Conservation (phyloP, 2,797 vertebrate genomes). For the Bovichtus diacanthus region DNA sequence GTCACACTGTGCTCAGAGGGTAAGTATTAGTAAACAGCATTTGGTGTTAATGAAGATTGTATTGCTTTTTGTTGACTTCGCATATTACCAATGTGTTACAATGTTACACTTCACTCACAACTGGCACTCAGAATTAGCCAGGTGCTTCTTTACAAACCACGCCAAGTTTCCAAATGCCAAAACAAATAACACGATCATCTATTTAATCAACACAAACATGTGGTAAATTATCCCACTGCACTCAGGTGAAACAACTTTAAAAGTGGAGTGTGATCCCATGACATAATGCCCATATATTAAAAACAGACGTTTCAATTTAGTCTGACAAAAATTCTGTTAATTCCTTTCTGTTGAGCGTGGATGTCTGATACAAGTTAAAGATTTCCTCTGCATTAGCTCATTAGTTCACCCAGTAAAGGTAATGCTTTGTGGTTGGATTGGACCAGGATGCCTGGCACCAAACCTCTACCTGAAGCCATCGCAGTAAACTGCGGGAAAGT, state of each 20-base stretch:
- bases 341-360: constrained; percentile 54
- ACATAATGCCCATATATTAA: constrained; percentile 66
- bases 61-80: constrained; percentile 32
- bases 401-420: constrained; percentile 56
- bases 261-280: constrained; percentile 59
- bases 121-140: constrained; percentile 76
- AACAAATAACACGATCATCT: constrained; percentile 55
- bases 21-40: constrained; percentile 4
- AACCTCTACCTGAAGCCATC: constrained; percentile 49
- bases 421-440: constrained; percentile 32
- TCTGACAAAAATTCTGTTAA: constrained; percentile 66
- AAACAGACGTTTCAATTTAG: constrained; percentile 68
- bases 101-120: constrained; percentile 81
- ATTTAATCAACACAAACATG: constrained; percentile 64
- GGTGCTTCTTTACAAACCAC: constrained; percentile 85
- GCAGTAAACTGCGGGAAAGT: constrained; percentile 41
- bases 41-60: constrained; percentile 29
- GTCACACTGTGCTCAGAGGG: constrained; percentile 10
- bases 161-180: constrained; percentile 81
- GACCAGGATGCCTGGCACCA: constrained; percentile 35
- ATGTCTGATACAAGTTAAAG: constrained; percentile 55
- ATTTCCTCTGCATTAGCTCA: constrained; percentile 67
- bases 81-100: constrained; percentile 21
- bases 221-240: constrained; percentile 49
- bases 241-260: constrained; percentile 66